Percentiles rank a stretch among this genome's conserved stretches.
phyloP scores from a whole-genome alignment of 2,888 invertebrate species.

The Chrysina gloriosa region DNA sequence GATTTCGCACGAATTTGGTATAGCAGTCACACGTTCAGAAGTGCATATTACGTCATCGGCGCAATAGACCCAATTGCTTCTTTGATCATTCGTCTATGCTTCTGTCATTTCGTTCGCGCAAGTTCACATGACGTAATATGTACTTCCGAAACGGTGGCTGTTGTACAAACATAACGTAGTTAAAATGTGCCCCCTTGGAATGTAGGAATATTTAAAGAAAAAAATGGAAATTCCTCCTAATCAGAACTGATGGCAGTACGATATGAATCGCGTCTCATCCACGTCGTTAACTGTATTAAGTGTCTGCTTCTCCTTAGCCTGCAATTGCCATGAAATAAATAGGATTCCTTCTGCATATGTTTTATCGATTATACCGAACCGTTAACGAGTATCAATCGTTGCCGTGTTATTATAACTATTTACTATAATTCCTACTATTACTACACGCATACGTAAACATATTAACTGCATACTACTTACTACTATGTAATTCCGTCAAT shows the following conservation, averaged over 20 bases:
- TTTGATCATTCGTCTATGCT: too few species aligned
- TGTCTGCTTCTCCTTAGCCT: conserved; percentile 62
- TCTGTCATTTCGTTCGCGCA: too few species aligned
- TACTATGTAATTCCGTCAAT: conserved; percentile 39
- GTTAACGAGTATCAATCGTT: neutral
- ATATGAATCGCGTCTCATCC: conserved; percentile 19
- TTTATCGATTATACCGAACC: too few species aligned
- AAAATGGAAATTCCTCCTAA: neutral
- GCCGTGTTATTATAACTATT: conserved; percentile 52
- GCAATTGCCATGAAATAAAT: conserved; percentile 53
- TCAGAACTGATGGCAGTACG: conserved; percentile 9
- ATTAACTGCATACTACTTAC: conserved; percentile 38
- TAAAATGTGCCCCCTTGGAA: too few species aligned
- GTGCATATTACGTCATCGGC: too few species aligned
- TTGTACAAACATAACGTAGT: too few species aligned
- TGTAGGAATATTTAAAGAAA: too few species aligned
- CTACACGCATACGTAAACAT: neutral
- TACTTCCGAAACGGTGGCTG: too few species aligned
- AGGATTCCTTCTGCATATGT: conserved; percentile 54
- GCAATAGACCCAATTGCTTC: too few species aligned
- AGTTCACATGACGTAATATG: too few species aligned
- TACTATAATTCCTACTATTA: conserved; percentile 1
- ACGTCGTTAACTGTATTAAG: conserved; percentile 57
- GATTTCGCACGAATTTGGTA: too few species aligned
- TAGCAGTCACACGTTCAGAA: too few species aligned